Base-by-base conservation (phyloP, 2,113 vertebrate genomes). In the Platycercus adscitus region DNA sequence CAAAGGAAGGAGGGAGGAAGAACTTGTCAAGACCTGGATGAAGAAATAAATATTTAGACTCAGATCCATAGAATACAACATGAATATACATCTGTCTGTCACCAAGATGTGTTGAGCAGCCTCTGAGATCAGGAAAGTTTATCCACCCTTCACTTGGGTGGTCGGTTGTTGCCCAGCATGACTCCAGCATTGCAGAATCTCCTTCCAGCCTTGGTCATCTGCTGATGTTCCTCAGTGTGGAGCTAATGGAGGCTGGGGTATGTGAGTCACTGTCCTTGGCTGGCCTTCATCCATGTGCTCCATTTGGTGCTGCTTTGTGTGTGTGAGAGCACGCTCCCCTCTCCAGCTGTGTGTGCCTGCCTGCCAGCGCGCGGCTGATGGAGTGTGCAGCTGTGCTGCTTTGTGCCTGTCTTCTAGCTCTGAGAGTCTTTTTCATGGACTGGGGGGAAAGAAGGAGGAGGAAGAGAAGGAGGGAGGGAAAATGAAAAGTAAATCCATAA, bases 291-390 rank as follows among this genome's bases (percentile, higher is more conserved):
- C 96, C 97, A 96, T 2, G 0, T 0, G 6, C 91, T 97, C 93
- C 94, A 71, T 95, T 96, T 92, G 93, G 86, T 97, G 91, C 61
- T 91, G 86, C 93, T 95, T 80, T 95, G 96, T 95, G 91, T 88
- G 90, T 95, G 89, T 84, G 96, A 95, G 96, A 93, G 93, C 33
- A 2, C 3, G 19, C 89, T 93, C 95, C 61, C 88, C 84, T 88
- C 87, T 97, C 95, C 97, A 97, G 96, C 95, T 97, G 96, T 97
- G 96, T 31, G 17, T 66, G 95, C 86, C 65, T 88, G 94, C 93
- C 93, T 96, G 96, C 91, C 95, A 96, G 96, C 16, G 10, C n/a
- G 4, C 25, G 0, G 13, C 81, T 93, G 94, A 96, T 82, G 33
- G 23, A 14, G 43, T 95, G 68, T 88, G 90, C 96, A 97, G 96